A percentile compares a stretch with the other conserved stretches of the same genome.
These are phyloP conservation scores for Scrobipalpa atriplicella DNA, from an alignment of 2,888 invertebrate species.

Conservation along the genomic window DNA sequence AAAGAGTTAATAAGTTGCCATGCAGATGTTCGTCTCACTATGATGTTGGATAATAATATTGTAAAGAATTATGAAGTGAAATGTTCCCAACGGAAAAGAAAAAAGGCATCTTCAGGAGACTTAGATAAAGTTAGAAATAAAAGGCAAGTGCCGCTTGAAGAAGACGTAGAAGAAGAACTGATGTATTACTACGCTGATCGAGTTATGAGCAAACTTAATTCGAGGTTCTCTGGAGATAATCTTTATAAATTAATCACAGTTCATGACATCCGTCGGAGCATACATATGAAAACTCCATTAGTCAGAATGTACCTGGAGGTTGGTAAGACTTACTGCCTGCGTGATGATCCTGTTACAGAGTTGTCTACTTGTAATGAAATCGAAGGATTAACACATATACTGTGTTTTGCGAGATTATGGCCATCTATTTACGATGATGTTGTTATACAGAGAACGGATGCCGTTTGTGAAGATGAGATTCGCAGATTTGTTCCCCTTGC, in stretches of 20 bases:
- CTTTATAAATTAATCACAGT: constrained; percentile 62
- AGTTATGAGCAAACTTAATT: constrained; percentile 56
- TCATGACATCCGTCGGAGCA: constrained; percentile 51
- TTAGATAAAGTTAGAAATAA: constrained; percentile 5
- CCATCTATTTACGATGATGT: constrained; percentile 65
- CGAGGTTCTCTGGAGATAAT: constrained; percentile 52
- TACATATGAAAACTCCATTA: constrained; percentile 55
- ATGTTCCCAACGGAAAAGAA: constrained; percentile 36
- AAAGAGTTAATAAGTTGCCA: constrained; percentile 41
- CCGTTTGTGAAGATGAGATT: constrained; percentile 63
- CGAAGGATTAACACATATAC: constrained; percentile 54
- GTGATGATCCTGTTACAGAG: constrained; percentile 46
- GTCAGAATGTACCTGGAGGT: constrained; percentile 66
- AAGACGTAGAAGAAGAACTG: constrained; percentile 61
- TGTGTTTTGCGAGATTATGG: constrained; percentile 63
- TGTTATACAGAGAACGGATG: constrained; percentile 49
- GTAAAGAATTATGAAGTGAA: constrained; percentile 39
- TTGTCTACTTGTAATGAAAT: constrained; percentile 62
- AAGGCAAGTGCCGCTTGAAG: constrained; percentile 39
- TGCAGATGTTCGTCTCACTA: constrained; percentile 39
- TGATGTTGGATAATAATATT: constrained; percentile 31
- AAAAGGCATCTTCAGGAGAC: neutral
- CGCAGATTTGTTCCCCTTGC: constrained; percentile 53
- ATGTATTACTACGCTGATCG: constrained; percentile 62
- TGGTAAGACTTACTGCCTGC: constrained; percentile 62